Evolutionary conservation across 2,888 invertebrate genomes (phyloP).

Genomic region (Acholoe squamosa): DNA sequence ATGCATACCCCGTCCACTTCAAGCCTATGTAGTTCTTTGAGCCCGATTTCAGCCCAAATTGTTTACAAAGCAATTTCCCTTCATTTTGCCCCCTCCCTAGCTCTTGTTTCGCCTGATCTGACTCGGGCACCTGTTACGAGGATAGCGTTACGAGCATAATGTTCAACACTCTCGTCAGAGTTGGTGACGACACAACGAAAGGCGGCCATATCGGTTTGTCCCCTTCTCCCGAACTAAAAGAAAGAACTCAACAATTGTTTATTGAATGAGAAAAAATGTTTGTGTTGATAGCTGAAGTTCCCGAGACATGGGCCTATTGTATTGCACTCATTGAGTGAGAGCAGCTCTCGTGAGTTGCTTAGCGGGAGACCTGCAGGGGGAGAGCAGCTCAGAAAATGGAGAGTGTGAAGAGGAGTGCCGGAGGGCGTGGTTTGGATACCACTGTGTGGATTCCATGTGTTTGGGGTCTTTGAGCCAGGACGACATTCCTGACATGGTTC

Average conservation of each 20-base stretch:
- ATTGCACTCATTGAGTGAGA: background rate
- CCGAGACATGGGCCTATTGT: background rate
- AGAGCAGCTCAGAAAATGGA: background rate
- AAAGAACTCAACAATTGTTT: constrained; percentile 11
- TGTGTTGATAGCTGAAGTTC: background rate
- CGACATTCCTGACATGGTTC: background rate
- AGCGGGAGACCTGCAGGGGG: no score
- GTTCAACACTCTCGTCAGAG: background rate
- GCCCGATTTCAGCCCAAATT: background rate
- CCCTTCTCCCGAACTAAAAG: background rate
- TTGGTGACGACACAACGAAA: background rate
- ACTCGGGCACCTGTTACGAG: background rate
- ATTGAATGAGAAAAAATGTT: background rate
- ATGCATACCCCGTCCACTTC: background rate
- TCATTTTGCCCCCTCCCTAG: background rate
- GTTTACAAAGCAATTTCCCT: background rate
- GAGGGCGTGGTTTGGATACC: background rate
- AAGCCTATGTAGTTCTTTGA: background rate
- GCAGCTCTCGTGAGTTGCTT: no score
- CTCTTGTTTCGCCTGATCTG: background rate
- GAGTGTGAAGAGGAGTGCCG: background rate
- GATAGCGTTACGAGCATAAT: no score
- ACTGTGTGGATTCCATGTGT: no score
- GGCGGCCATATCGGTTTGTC: background rate
- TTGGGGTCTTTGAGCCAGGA: background rate